A percentile compares a stretch with the other conserved stretches of the same genome.
Evolutionary conservation across 2,113 vertebrate species (phyloP).

Genomic region (Gobius niger): DNA sequence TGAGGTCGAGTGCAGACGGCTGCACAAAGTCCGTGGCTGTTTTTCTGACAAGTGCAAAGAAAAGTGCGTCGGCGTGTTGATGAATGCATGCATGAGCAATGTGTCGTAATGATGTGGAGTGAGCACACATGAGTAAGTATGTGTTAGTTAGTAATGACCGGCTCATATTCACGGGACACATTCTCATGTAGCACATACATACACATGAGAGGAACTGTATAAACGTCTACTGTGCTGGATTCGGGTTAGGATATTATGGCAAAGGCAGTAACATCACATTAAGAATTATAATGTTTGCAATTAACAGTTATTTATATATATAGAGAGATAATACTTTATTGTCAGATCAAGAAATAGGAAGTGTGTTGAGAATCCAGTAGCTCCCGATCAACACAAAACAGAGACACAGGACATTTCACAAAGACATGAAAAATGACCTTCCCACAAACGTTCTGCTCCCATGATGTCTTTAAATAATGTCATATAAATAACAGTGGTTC

Average conservation of each 20-base stretch:
- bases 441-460: too few relatives aligned
- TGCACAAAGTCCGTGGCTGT: slow-evolving; percentile 36
- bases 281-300: too few relatives aligned
- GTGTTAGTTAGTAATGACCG: slow-evolving; percentile 33
- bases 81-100: slow-evolving; percentile 10
- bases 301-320: too few relatives aligned
- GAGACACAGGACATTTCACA: too few relatives aligned
- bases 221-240: slow-evolving; percentile 1
- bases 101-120: slow-evolving; percentile 10
- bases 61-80: background rate
- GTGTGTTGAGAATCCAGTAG: too few relatives aligned
- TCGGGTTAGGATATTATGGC: background rate
- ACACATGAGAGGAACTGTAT: slow-evolving; percentile 25
- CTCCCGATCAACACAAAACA: too few relatives aligned
- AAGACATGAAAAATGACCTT: too few relatives aligned
- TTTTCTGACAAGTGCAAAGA: slow-evolving; percentile 30
- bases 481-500: background rate
- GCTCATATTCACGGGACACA: slow-evolving; percentile 46
- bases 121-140: slow-evolving; percentile 13
- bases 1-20: background rate
- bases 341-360: too few relatives aligned
- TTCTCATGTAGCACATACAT: slow-evolving; percentile 26
- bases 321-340: too few relatives aligned
- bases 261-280: background rate
- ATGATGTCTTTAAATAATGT: too few relatives aligned